These are phyloP conservation scores for Athrips mouffetella DNA, from an alignment of 2,888 invertebrate genomes.

Conservation along the genomic window DNA sequence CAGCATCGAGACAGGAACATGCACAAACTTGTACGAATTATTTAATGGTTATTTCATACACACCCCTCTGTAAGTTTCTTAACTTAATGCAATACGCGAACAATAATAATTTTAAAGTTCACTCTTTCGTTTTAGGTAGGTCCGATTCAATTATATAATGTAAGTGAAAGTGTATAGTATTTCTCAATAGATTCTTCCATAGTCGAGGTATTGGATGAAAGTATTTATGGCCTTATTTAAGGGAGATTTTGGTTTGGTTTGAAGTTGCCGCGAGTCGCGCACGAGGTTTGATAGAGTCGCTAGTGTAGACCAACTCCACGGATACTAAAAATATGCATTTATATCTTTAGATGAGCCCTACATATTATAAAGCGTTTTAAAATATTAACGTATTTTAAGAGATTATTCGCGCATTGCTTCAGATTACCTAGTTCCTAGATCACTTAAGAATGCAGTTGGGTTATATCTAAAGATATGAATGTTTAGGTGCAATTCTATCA, in stretches of 20 bases:
- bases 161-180: slow-evolving; percentile 75
- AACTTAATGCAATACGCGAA: slow-evolving; percentile 61
- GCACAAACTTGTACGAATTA: slow-evolving; percentile 70
- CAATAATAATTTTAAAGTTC: slow-evolving; percentile 49
- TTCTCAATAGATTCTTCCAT: slow-evolving; percentile 62
- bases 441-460: not conserved
- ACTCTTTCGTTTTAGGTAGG: slow-evolving; percentile 62
- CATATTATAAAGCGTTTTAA: not conserved
- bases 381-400: not conserved
- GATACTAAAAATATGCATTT: not conserved
- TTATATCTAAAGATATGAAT: slow-evolving; percentile 23
- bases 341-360: slow-evolving; percentile 1
- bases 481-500: slow-evolving; percentile 47
- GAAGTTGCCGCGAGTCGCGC: slow-evolving; percentile 6
- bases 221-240: slow-evolving; percentile 67
- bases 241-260: slow-evolving; percentile 36
- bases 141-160: slow-evolving; percentile 69
- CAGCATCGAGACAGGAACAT: slow-evolving; percentile 56
- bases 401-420: slow-evolving; percentile 1
- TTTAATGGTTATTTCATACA: slow-evolving; percentile 47
- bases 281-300: slow-evolving; percentile 50
- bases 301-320: slow-evolving; percentile 45
- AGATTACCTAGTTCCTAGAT: not conserved
- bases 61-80: slow-evolving; percentile 44
- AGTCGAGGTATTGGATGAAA: slow-evolving; percentile 43